Evolutionary conservation across 2,888 invertebrate species (phyloP).

Genomic region (Invenusta paracnida): DNA sequence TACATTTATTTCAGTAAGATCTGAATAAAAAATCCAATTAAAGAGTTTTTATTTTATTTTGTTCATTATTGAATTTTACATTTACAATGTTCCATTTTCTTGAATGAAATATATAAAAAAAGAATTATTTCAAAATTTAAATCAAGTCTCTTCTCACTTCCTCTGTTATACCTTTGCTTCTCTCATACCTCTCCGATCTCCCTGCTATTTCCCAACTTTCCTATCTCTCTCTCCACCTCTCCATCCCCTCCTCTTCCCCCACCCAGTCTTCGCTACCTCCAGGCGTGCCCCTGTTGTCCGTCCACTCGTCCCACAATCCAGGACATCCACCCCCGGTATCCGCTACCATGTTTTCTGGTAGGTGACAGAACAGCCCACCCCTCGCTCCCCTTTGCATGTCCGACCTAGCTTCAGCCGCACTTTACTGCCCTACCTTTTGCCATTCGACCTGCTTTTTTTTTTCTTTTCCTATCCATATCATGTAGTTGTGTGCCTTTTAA

Average conservation of each 20-base stretch:
- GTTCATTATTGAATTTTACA: neutral
- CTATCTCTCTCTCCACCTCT: too few relatives aligned
- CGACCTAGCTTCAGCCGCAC: neutral
- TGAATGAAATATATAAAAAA: neutral
- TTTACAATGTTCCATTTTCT: neutral
- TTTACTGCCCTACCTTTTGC: too few relatives aligned
- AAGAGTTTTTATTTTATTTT: neutral
- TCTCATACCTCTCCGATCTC: neutral
- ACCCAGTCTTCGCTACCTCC: neutral
- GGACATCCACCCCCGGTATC: neutral
- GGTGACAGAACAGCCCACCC: neutral
- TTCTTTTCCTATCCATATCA: too few relatives aligned
- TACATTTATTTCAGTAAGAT: too few relatives aligned
- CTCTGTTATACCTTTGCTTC: neutral
- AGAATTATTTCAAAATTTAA: neutral
- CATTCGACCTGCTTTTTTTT: too few relatives aligned
- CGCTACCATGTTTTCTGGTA: neutral
- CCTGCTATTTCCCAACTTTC: too few relatives aligned
- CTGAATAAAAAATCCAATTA: too few relatives aligned
- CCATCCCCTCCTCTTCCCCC: neutral
- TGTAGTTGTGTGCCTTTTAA: too few relatives aligned
- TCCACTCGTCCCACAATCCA: neutral
- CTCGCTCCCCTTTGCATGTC: neutral
- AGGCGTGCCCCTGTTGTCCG: neutral
- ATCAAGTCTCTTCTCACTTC: neutral